Percentiles rank a stretch among this genome's conserved stretches.
Evolutionary conservation across 2,888 invertebrate species (phyloP).

Genomic region (Apamea monoglypha): DNA sequence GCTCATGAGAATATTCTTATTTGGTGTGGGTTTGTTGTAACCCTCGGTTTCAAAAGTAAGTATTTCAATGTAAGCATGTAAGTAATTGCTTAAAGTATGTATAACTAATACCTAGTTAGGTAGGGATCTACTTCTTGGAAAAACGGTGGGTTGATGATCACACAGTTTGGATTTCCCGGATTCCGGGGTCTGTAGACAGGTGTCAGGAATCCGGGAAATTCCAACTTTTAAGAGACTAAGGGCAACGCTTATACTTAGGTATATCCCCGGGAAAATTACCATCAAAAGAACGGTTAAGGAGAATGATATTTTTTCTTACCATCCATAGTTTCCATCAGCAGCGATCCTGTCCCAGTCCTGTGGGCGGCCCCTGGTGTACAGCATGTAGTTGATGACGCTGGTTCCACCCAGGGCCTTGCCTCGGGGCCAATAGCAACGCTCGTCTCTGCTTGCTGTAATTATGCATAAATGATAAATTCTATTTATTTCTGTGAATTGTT

Average conservation of each 20-base stretch:
- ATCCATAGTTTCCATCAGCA: constrained; percentile 92
- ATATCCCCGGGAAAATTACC: background rate
- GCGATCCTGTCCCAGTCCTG: constrained; percentile 93
- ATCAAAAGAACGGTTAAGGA: background rate
- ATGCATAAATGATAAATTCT: background rate
- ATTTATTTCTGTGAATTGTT: background rate
- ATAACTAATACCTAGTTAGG: background rate
- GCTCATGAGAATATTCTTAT: background rate
- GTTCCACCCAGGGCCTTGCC: constrained; percentile 96
- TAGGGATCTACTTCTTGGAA: background rate
- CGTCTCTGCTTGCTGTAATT: constrained; percentile 81
- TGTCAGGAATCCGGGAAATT: background rate
- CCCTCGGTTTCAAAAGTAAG: background rate
- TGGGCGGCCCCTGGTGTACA: constrained; percentile 94
- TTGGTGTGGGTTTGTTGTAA: background rate
- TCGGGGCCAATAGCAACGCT: constrained; percentile 92
- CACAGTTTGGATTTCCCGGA: background rate
- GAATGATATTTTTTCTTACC: constrained; percentile 82
- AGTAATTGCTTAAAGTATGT: background rate
- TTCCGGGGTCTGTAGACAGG: too few species aligned
- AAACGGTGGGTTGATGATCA: background rate
- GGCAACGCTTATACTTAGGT: background rate
- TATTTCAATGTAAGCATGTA: background rate
- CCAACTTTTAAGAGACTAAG: background rate
- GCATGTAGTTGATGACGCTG: constrained; percentile 95